A percentile compares a stretch with the other conserved stretches of the same genome.
Conservation (phyloP, 2,113 vertebrate genomes). For the Eidolon helvum region DNA sequence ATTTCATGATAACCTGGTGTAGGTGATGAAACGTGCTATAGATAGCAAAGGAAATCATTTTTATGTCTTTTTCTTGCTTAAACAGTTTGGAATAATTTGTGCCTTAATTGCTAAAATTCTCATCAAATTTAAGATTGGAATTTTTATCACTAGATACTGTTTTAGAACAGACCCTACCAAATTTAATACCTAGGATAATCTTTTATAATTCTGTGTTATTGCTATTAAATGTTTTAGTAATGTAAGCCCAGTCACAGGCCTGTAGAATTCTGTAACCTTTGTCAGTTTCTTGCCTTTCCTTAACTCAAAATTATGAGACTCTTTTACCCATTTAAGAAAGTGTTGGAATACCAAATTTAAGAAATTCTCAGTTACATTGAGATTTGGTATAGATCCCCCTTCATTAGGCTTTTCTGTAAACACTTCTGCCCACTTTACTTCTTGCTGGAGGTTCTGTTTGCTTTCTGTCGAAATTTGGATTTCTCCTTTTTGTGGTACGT, state of each 20-base stretch:
- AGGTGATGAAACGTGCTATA: not conserved
- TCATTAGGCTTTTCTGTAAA: fast-evolving
- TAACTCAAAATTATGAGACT: not conserved
- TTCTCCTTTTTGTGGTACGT: fast-evolving
- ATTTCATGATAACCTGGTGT: not conserved
- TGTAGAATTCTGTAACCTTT: not conserved
- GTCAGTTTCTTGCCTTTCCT: not conserved
- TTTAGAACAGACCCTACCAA: not conserved
- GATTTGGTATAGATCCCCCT: fast-evolving
- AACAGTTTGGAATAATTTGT: not conserved
- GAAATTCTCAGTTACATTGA: fast-evolving
- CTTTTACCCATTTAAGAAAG: not conserved
- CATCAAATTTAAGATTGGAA: not conserved
- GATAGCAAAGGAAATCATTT: not conserved
- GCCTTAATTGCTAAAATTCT: not conserved
- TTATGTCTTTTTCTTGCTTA: not conserved
- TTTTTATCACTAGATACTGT: not conserved
- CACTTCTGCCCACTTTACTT: fast-evolving
- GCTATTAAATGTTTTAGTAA: not conserved
- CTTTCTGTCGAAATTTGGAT: not conserved
- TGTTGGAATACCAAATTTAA: not conserved
- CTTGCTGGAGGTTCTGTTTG: not conserved
- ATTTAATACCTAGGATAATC: not conserved
- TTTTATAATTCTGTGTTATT: not conserved
- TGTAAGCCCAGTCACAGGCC: not conserved